phyloP scores from a whole-genome alignment of 2,888 invertebrate species.

The Troglohyphantes excavatus region DNA sequence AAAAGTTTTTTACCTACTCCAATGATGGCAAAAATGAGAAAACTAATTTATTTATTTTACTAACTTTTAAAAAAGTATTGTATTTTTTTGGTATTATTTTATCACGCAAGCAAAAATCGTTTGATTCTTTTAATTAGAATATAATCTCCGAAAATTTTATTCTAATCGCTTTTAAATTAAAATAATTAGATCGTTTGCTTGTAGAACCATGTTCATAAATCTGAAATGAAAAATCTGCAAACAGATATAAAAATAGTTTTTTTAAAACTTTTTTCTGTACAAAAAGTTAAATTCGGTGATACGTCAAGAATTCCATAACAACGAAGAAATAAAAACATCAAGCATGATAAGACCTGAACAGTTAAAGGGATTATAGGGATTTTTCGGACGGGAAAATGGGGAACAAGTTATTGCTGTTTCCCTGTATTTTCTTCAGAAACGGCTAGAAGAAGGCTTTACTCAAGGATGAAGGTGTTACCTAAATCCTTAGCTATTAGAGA shows the following conservation, averaged over 20 bases:
- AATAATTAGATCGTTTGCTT: conserved; percentile 35
- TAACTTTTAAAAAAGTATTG: neutral
- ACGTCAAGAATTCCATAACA: conserved; percentile 6
- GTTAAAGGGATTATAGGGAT: conserved; percentile 48
- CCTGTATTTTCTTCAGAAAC: neutral
- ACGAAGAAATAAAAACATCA: conserved; percentile 22
- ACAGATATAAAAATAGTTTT: neutral
- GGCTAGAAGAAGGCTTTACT: conserved; percentile 10
- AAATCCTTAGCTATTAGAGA: conserved; percentile 42
- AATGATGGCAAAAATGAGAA: too few species aligned
- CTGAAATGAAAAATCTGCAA: neutral
- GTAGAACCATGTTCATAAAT: neutral
- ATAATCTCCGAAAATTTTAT: neutral
- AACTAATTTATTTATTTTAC: too few species aligned
- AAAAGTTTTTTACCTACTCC: too few species aligned
- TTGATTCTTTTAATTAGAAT: neutral
- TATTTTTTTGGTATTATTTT: neutral
- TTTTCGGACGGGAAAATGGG: neutral
- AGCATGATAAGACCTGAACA: conserved; percentile 5
- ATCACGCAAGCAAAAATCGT: neutral
- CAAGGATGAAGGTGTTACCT: conserved; percentile 17
- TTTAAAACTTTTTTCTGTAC: neutral
- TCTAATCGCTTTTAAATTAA: conserved; percentile 34
- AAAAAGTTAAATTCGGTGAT: neutral
- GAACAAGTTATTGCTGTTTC: conserved; percentile 2